Conservation (phyloP, 2,888 invertebrate species). For the Aphodius sticticus region DNA sequence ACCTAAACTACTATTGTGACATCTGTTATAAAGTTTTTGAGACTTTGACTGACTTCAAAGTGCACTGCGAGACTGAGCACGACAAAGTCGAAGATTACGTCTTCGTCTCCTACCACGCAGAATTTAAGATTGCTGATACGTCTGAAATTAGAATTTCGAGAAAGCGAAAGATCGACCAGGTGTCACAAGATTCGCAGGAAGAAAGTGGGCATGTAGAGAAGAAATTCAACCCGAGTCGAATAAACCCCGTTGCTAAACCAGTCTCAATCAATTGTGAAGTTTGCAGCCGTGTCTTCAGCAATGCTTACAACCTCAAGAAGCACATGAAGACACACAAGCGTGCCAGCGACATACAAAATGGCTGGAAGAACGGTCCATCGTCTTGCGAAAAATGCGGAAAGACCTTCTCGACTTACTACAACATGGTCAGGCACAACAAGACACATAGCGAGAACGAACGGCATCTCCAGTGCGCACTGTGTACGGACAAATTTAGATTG, state of each 20-base stretch:
- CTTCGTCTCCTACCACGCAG: constrained; percentile 44
- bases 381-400: constrained; percentile 66
- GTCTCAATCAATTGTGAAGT: constrained; percentile 26
- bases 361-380: constrained; percentile 38
- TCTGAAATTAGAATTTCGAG: constrained; percentile 22
- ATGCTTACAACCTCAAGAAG: constrained; percentile 29
- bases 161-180: constrained; percentile 32
- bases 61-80: constrained; percentile 53
- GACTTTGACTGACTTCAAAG: constrained; percentile 53
- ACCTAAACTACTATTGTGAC: constrained; percentile 56
- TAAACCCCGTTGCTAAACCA: not conserved
- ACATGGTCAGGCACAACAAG: constrained; percentile 67
- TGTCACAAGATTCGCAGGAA: constrained; percentile 9
- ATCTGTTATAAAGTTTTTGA: constrained; percentile 54
- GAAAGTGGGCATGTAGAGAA: constrained; percentile 27
- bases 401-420: constrained; percentile 65
- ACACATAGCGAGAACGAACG: constrained; percentile 62
- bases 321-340: constrained; percentile 29
- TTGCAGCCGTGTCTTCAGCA: constrained; percentile 29
- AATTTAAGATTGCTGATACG: constrained; percentile 19
- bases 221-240: constrained; percentile 28
- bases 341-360: constrained; percentile 24
- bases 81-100: constrained; percentile 54
- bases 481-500: constrained; percentile 65
- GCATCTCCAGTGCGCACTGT: constrained; percentile 68